phyloP scores from a whole-genome alignment of 1,140 invertebrate genomes.

The Zaprionus taronus region DNA sequence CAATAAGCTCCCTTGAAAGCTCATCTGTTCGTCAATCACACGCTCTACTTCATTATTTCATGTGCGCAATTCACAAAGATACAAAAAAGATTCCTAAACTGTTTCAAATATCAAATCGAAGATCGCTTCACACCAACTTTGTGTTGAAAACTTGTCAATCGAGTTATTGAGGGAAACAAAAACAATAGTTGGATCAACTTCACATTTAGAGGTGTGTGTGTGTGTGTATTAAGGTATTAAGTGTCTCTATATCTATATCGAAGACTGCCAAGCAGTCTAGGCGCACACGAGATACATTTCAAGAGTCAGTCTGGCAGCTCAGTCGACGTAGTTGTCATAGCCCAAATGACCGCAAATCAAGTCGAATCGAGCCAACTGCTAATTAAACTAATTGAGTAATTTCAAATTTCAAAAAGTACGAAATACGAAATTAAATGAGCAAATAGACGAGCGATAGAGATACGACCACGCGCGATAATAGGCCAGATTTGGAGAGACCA shows the following conservation, averaged over 20 bases:
- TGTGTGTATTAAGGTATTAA: neutral
- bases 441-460: slow-evolving; percentile 57
- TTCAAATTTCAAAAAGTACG: slow-evolving; percentile 63
- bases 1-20: neutral
- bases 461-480: slow-evolving; percentile 26
- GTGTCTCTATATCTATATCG: neutral
- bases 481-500: neutral
- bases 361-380: slow-evolving; percentile 55
- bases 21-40: neutral
- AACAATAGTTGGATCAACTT: slow-evolving; percentile 11
- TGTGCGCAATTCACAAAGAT: neutral
- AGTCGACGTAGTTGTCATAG: slow-evolving; percentile 37
- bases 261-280: slow-evolving; percentile 33
- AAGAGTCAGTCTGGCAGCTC: neutral
- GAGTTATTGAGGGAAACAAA: neutral
- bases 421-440: slow-evolving; percentile 74
- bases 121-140: slow-evolving; percentile 4
- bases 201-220: neutral
- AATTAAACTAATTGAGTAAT: slow-evolving; percentile 83
- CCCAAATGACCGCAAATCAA: slow-evolving; percentile 62
- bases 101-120: slow-evolving; percentile 3
- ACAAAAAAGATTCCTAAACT: neutral
- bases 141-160: slow-evolving; percentile 32
- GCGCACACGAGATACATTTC: slow-evolving; percentile 65
- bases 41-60: neutral